phyloP scores from a whole-genome alignment of 2,888 invertebrate species.

The Caenorhabditis wallacei region DNA sequence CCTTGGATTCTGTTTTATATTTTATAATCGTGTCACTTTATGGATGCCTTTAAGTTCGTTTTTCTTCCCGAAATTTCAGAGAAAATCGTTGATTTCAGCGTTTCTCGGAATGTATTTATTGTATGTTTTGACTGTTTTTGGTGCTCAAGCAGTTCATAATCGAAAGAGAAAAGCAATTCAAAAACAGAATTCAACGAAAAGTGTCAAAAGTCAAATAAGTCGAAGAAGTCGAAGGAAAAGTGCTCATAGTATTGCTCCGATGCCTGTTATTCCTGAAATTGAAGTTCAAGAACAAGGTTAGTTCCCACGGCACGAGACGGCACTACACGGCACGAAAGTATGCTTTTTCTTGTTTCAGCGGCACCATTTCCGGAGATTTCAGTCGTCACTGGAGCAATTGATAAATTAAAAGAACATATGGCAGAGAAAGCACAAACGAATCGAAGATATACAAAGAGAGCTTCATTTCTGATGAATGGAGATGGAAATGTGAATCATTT shows the following conservation, averaged over 20 bases:
- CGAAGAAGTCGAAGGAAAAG: slow-evolving; percentile 30
- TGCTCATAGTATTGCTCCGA: slow-evolving; percentile 30
- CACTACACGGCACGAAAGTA: too few relatives aligned
- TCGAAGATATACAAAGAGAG: slow-evolving; percentile 37
- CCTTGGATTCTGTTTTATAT: slow-evolving; percentile 85
- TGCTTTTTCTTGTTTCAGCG: slow-evolving; percentile 10
- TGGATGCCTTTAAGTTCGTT: slow-evolving; percentile 84
- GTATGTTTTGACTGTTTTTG: slow-evolving; percentile 85
- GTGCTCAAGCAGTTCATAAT: slow-evolving; percentile 79
- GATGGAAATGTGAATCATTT: slow-evolving; percentile 41
- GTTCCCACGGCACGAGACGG: too few relatives aligned
- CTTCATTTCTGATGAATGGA: slow-evolving; percentile 46
- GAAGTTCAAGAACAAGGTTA: slow-evolving; percentile 38
- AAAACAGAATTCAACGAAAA: slow-evolving; percentile 33
- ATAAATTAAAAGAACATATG: slow-evolving; percentile 57
- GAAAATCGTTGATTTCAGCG: slow-evolving; percentile 77
- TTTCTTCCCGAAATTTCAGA: neutral
- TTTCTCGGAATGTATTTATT: slow-evolving; percentile 85
- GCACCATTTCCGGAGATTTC: slow-evolving; percentile 54
- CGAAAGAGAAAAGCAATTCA: slow-evolving; percentile 44
- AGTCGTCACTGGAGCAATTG: slow-evolving; percentile 57
- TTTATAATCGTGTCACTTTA: slow-evolving; percentile 84
- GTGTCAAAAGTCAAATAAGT: slow-evolving; percentile 33
- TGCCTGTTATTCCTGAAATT: slow-evolving; percentile 44
- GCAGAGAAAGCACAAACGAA: slow-evolving; percentile 45